Evolutionary conservation across 2,113 vertebrate species (phyloP).

Genomic region (Corydoras maculifer): DNA sequence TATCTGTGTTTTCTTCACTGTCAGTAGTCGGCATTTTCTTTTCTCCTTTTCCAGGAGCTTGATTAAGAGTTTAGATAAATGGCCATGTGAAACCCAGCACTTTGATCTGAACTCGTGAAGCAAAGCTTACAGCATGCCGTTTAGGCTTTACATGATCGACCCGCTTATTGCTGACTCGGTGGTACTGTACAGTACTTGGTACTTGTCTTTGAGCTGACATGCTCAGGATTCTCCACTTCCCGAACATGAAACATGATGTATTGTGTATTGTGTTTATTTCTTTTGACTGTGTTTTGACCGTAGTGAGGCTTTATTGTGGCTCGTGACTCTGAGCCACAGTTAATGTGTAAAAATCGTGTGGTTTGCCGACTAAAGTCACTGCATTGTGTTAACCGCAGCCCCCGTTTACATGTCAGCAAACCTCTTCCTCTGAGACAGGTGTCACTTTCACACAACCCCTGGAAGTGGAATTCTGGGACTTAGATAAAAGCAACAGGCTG

Average conservation of each 20-base stretch:
- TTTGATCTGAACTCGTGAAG: conserved; percentile 31
- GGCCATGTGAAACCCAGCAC: conserved; percentile 30
- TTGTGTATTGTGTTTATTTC: neutral
- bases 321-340: neutral
- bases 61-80: conserved; percentile 33
- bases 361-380: neutral
- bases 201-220: conserved; percentile 16
- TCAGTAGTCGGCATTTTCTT: conserved; percentile 22
- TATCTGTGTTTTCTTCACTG: neutral
- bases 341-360: neutral
- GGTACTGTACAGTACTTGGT: conserved; percentile 30
- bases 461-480: conserved; percentile 4
- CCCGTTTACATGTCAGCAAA: conserved; percentile 14
- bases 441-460: conserved; percentile 8
- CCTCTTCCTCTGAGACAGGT: conserved; percentile 12
- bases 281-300: neutral
- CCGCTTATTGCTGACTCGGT: conserved; percentile 16
- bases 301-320: neutral
- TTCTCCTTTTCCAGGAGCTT: conserved; percentile 25
- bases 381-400: conserved; percentile 10
- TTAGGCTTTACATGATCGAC: conserved; percentile 17
- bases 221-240: conserved; percentile 6
- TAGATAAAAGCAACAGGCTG: neutral
- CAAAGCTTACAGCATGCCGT: conserved; percentile 20
- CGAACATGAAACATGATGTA: neutral